Base-by-base conservation (phyloP, 2,888 invertebrate species). In the Tillus elongatus region DNA sequence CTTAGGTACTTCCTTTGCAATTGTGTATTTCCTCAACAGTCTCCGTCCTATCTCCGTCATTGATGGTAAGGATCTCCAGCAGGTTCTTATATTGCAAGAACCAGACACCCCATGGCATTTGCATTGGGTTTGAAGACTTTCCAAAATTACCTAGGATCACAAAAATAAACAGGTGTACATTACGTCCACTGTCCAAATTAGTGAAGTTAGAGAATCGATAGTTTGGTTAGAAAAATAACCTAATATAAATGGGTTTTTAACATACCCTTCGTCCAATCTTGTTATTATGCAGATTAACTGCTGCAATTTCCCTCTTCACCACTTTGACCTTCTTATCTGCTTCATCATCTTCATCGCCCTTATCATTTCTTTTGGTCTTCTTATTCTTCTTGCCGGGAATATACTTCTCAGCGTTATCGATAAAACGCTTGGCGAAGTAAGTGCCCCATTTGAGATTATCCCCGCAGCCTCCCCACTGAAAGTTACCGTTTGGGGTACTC, bases 391-490 rank as follows among this genome's bases (percentile, higher is more conserved):
- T 70, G 29, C 68, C 69, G 16, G 68, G 63, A 8, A 68, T 64
- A 45, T 70, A 67, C 40, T 72, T 72, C 54, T 75, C 75, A 35
- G 75, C 73, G 15, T 73, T 71, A 52, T 84, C 83, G 30, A 81
- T 70, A 57, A 85, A 85, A 46, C 79, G 73, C 53, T 78, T 78
- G 6, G 80, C 77, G 55, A 84, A 81, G 52, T 76, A 71, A 38
- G 76, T 74, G 2, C 82, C 84, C 71, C 81, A 83, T 49, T 75
- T 73, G 37, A 79, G 72, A 64, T 89, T 85, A 57, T 89, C 88
- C 0, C 84, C 83, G 60, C 89, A 89, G 15, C 89, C 89, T 30
- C 86, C 86, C 88, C 88, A 88, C 61, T 86, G 82, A 67, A 84
- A 86, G 43, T 78, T 70, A 1, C 76, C 79, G 38, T 74, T 73